Percentiles rank a stretch among this genome's conserved stretches.
Conservation (phyloP, 2,888 invertebrate species). For the Ellobium chinense region DNA sequence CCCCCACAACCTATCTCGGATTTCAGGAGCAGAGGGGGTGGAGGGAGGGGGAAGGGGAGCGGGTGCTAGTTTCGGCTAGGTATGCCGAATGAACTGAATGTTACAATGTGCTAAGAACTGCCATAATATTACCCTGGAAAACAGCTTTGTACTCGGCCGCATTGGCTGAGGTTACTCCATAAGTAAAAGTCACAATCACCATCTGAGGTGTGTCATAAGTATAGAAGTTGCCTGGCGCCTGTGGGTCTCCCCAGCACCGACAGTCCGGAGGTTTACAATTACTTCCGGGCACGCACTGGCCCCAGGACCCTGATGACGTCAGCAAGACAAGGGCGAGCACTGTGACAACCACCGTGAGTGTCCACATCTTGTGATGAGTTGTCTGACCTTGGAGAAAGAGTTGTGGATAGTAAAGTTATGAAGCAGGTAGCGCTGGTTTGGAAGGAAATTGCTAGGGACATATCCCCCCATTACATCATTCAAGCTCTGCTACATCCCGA, state of each 20-base stretch:
- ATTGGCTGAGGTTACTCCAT: conserved; percentile 56
- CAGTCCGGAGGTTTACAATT: conserved; percentile 59
- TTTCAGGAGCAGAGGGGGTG: too few relatives aligned
- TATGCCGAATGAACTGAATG: too few relatives aligned
- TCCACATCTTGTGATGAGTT: conserved; percentile 13
- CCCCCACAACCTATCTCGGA: too few relatives aligned
- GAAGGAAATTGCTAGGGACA: too few relatives aligned
- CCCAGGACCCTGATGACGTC: background rate
- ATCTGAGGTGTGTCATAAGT: conserved; percentile 60
- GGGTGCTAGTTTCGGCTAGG: too few relatives aligned
- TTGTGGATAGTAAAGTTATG: too few relatives aligned
- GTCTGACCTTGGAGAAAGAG: too few relatives aligned
- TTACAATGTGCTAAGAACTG: too few relatives aligned
- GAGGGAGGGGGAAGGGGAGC: too few relatives aligned
- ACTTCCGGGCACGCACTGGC: conserved; percentile 33
- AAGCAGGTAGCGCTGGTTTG: too few relatives aligned
- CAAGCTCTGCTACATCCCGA: too few relatives aligned
- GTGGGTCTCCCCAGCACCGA: conserved; percentile 58
- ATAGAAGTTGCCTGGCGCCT: conserved; percentile 50
- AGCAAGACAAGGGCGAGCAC: background rate
- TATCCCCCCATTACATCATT: too few relatives aligned
- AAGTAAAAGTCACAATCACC: conserved; percentile 60
- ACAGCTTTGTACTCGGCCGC: conserved; percentile 49
- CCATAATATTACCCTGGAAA: conserved; percentile 40
- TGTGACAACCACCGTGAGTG: background rate